Evolutionary conservation across 1,140 invertebrate genomes (phyloP).

Genomic region (Macrostomum lignano): DNA sequence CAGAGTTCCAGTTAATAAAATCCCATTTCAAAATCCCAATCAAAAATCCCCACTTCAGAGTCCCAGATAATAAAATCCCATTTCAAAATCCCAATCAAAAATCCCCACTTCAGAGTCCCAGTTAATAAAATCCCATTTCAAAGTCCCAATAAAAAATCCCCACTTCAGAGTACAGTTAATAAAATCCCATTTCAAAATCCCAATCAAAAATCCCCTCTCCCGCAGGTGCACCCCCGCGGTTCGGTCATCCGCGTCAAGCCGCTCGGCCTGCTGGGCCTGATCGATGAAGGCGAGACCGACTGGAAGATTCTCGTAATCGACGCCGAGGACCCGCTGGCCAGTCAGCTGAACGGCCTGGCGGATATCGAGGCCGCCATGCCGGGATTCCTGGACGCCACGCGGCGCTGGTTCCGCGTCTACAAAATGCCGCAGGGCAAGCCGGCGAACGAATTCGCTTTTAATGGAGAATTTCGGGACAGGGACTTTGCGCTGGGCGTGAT

Average conservation of each 20-base stretch:
- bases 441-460: conserved; percentile 82
- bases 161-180: no score
- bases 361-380: conserved; percentile 77
- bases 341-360: conserved; percentile 48
- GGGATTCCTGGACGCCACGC: conserved; percentile 42
- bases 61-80: no score
- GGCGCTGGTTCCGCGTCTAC: conserved; percentile 89
- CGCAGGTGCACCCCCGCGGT: conserved; percentile 30
- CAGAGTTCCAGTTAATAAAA: no score
- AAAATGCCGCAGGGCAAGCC: conserved; percentile 96
- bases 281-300: conserved; percentile 75
- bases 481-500: conserved; percentile 35
- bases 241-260: conserved; percentile 66
- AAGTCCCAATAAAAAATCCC: no score
- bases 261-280: conserved; percentile 55
- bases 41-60: no score
- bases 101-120: no score
- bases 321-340: conserved; percentile 57
- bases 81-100: no score
- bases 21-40: no score
- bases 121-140: no score
- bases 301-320: conserved; percentile 89
- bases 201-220: no score
- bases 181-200: no score
- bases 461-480: conserved; percentile 52